A percentile compares a stretch with the other conserved stretches of the same genome.
Evolutionary conservation across 2,888 invertebrate genomes (phyloP).

Genomic region (Apamea anceps): DNA sequence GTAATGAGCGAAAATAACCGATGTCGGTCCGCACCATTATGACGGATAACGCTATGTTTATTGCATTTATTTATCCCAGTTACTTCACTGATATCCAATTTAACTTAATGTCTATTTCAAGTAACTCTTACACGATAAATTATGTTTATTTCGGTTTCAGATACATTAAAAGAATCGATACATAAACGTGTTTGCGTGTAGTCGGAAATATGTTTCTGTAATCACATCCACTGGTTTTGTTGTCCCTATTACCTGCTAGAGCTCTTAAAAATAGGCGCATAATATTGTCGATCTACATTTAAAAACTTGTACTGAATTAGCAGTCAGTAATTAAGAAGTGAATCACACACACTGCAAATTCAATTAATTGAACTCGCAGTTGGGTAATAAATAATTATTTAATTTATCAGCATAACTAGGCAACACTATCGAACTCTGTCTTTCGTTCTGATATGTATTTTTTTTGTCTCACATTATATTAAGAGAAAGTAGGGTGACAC

Average conservation of each 20-base stretch:
- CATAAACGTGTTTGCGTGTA: background rate
- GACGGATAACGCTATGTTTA: slow-evolving; percentile 49
- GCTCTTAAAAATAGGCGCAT: background rate
- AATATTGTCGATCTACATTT: background rate
- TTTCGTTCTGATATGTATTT: slow-evolving; percentile 29
- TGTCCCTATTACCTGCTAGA: background rate
- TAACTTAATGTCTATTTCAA: slow-evolving; percentile 51
- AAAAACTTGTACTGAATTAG: slow-evolving; percentile 40
- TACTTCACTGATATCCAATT: slow-evolving; percentile 52
- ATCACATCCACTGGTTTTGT: slow-evolving; percentile 20
- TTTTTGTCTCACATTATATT: slow-evolving; percentile 23
- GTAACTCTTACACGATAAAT: background rate
- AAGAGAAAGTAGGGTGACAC: slow-evolving; percentile 55
- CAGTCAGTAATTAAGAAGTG: slow-evolving; percentile 55
- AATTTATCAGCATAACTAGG: slow-evolving; percentile 23
- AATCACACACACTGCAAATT: slow-evolving; percentile 30
- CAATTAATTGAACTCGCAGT: slow-evolving; percentile 22
- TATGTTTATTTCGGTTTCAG: background rate
- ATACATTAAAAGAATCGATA: background rate
- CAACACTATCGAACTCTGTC: slow-evolving; percentile 37
- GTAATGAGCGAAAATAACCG: slow-evolving; percentile 70
- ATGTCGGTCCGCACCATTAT: slow-evolving; percentile 48
- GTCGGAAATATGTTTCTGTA: background rate
- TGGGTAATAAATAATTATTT: slow-evolving; percentile 14
- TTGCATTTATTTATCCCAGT: slow-evolving; percentile 59